Evolutionary conservation across 2,797 vertebrate species (phyloP), one percentile per base, ranked within the genome.

Genomic region (Microctenopoma lineatum): DNA sequence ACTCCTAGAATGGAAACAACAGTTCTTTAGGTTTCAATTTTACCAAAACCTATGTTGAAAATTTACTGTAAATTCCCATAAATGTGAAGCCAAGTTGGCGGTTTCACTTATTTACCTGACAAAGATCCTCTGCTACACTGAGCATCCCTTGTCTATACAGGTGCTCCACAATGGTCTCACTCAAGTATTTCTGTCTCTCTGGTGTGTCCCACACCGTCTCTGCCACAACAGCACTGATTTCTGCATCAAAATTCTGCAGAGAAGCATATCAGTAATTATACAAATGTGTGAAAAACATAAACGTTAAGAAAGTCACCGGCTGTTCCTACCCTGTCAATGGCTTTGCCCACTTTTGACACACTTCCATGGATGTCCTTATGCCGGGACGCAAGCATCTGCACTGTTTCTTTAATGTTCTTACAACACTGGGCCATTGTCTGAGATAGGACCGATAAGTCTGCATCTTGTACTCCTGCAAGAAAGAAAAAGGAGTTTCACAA

Each of bases 361-460:
- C 96, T 97, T 87, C 96, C 95, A 34, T 97, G 96, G 77, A 97
- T 97, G 84, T 97, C 96, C 87, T 96, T 97, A 84, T 97, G 96
- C 71, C 96, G 93, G 0, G 93, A 96, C 45, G 96, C 96, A 41
- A 97, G 89, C 89, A 95, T 95, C 92, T 97, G 96, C 72, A 97
- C 96, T 0, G 95, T 96, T 84, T 97, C 96, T 90, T 96, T 97
- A 80, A 97, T 96, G 80, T 97, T 96, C 88, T 94, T 95, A 89
- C 96, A 97, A 87, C 96, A 96, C 78, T 97, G 96, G 4, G 94
- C 93, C 95, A 97, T 97, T 32, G 96, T 95, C 87, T 96, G 93
- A 57, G 95, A 96, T 29, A 97, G 89, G 41, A 95, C 95, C 1
- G 96, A 94, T 46, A 96, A 82, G 70, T 96, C 95, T 63, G 93